Evolutionary conservation across 2,113 vertebrate genomes (phyloP), one percentile per base, ranked within the genome.

Genomic region (Phyllopteryx taeniolatus): DNA sequence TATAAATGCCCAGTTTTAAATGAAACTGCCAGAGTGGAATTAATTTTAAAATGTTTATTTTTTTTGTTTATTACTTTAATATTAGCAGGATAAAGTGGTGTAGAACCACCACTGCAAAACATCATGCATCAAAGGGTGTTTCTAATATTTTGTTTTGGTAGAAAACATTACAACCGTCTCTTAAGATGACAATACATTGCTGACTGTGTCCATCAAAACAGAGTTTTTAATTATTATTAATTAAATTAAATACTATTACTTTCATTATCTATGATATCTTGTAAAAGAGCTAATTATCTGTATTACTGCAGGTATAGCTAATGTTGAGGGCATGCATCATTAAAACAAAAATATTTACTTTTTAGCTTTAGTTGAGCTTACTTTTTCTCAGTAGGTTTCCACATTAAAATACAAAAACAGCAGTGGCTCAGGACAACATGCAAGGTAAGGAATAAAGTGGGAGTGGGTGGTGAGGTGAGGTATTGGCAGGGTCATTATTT

Each of bases 401-500:
- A 68, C 79, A 75, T 85, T 73, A 69, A 86, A 74, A 69, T 79
- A 81, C 49, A 47, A 79, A 88, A 83, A 83, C 70, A 82, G 76
- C 77, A 85, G 79, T 49, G 74, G 71, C 81, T 71, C 68, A 56
- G 61, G 74, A 80, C 75, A 74, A 47, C 42, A 33, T 17, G 51
- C 59, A 67, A 54, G 65, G 73, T 62, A 74, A 75, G 78, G 65
- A 43, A 19, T 17, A 47, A 68, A 68, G 59, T 44, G 67, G 57
- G 63, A 61, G 73, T 13, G 20, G 78, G 57, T 65, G 78, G 70
- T 62, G 78, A 46, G 81, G 68, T 73, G 75, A 82, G 78, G 83
- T 81, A 79, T 81, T 80, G 69, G 76, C 74, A 49, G 80, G 85
- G 87, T 89, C 86, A 85, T 91, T 87, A 85, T 68, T 71, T 83